Conservation (phyloP, 1,140 invertebrate genomes). For the Schlechtendalia chinensis region DNA sequence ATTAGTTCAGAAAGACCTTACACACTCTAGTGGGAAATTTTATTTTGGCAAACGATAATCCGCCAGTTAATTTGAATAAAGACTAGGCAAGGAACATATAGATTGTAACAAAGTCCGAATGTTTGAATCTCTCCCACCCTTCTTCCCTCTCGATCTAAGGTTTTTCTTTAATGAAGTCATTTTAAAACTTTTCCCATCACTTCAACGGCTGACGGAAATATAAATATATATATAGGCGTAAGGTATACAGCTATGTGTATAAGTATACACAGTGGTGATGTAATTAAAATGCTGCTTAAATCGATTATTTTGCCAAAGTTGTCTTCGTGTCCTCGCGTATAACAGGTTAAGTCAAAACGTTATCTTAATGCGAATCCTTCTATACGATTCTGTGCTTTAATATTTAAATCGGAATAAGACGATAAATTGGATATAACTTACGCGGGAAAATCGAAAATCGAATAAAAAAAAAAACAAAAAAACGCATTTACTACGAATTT, state of each 20-base stretch:
- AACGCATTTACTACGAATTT: too few relatives aligned
- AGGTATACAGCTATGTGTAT: too few relatives aligned
- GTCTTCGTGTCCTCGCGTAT: background rate
- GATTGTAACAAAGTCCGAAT: constrained; percentile 36
- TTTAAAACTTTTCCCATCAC: constrained; percentile 46
- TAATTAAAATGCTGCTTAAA: constrained; percentile 37
- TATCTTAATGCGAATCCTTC: background rate
- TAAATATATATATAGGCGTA: too few relatives aligned
- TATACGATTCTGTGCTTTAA: too few relatives aligned
- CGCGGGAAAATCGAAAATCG: too few relatives aligned
- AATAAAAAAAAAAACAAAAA: too few relatives aligned
- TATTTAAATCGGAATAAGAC: too few relatives aligned
- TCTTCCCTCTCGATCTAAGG: background rate
- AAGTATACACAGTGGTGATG: background rate
- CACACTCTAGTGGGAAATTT: constrained; percentile 6
- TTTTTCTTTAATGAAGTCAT: constrained; percentile 44
- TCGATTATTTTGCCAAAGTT: constrained; percentile 35
- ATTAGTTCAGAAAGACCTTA: constrained; percentile 20
- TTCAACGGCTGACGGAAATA: background rate
- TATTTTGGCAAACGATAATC: constrained; percentile 35
- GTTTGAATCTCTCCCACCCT: background rate
- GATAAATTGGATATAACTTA: too few relatives aligned
- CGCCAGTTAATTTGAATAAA: constrained; percentile 47
- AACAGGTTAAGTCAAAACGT: constrained; percentile 19
- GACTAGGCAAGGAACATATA: constrained; percentile 24